A percentile compares a stretch with the other conserved stretches of the same genome.
phyloP scores from a whole-genome alignment of 1,140 invertebrate species.

The Triops longicaudatus region DNA sequence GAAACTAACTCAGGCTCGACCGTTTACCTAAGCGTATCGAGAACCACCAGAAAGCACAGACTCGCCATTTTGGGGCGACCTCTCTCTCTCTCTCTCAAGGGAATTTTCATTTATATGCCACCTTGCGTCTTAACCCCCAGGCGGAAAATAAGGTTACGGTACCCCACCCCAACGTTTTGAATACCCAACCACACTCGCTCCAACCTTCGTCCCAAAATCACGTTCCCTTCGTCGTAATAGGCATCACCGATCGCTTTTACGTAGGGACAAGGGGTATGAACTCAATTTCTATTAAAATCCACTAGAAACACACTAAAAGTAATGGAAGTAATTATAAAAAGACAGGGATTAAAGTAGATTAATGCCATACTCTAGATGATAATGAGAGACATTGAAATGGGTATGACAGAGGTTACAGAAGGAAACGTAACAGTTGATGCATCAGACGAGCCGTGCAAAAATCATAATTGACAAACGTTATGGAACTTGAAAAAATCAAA shows the following conservation, averaged over 20 bases:
- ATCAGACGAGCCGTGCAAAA: no score
- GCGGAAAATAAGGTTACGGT: background rate
- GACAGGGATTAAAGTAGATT: no score
- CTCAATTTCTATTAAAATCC: background rate
- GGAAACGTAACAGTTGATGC: no score
- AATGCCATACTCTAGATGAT: no score
- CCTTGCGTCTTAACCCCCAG: background rate
- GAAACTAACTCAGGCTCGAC: background rate
- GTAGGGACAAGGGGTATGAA: background rate
- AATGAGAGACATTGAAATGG: no score
- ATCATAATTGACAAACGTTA: no score
- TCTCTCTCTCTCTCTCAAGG: background rate
- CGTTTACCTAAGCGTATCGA: background rate
- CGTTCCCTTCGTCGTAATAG: background rate
- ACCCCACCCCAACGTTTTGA: background rate
- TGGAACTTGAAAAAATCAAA: no score
- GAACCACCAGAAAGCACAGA: background rate
- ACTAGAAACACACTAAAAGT: no score
- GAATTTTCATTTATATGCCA: background rate
- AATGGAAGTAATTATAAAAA: no score
- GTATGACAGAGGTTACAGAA: no score
- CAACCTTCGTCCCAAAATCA: background rate
- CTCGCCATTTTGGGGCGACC: background rate
- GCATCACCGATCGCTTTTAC: background rate
- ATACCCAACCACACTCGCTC: background rate